These are phyloP conservation scores for Pseudomyrmex cubaensis DNA, from an alignment of 1,140 invertebrate genomes.

Conservation along the genomic window DNA sequence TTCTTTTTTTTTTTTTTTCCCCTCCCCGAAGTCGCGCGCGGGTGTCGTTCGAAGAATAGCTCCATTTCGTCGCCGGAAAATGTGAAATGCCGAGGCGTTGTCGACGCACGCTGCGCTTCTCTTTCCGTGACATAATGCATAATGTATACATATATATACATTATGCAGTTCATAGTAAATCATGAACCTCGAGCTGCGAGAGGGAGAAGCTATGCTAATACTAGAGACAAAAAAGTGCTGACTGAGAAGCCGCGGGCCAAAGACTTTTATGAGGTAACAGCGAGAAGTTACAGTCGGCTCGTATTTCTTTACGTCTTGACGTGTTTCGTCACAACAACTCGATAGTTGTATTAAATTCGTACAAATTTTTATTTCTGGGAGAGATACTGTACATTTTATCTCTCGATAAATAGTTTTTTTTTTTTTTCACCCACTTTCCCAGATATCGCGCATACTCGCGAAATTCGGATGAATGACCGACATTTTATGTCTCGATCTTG, in stretches of 20 bases:
- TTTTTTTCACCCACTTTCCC: not conserved
- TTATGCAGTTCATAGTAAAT: conserved; percentile 60
- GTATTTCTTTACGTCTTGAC: conserved; percentile 19
- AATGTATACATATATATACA: conserved; percentile 53
- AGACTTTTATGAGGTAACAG: conserved; percentile 26
- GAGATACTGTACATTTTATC: not conserved
- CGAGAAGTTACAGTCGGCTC: conserved; percentile 16
- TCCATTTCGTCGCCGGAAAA: conserved; percentile 10
- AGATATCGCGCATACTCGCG: too few species aligned
- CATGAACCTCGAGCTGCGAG: conserved; percentile 30
- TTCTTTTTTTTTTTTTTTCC: not conserved
- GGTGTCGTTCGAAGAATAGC: conserved; percentile 27
- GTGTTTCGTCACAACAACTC: not conserved
- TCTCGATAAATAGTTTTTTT: not conserved
- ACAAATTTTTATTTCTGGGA: not conserved
- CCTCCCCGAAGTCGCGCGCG: not conserved
- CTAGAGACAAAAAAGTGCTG: conserved; percentile 30
- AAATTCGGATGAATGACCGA: not conserved
- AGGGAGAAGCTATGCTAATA: conserved; percentile 43
- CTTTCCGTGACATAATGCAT: conserved; percentile 40
- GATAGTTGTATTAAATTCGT: too few species aligned
- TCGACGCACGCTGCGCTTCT: not conserved
- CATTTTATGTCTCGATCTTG: not conserved
- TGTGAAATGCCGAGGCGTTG: conserved; percentile 27
- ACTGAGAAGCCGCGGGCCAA: conserved; percentile 21